These are phyloP conservation scores for Drosophila macrospina DNA, from an alignment of 2,888 invertebrate species.

Conservation along the genomic window DNA sequence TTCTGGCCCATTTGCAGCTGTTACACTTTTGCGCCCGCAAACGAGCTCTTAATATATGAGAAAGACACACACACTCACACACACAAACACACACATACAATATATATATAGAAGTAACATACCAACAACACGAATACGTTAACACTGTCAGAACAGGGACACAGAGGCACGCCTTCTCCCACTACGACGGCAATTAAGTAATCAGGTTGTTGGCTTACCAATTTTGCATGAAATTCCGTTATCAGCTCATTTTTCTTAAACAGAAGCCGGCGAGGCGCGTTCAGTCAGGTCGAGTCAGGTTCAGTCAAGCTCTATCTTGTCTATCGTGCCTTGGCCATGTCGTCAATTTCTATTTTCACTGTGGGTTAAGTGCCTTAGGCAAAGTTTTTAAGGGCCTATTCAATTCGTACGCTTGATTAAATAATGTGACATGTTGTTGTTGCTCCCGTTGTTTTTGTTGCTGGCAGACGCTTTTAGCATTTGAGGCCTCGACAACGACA, in stretches of 20 bases:
- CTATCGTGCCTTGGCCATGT: conserved; percentile 61
- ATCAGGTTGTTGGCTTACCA: conserved; percentile 80
- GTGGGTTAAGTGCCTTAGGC: conserved; percentile 79
- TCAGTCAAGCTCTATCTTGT: conserved; percentile 37
- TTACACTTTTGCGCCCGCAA: conserved; percentile 40
- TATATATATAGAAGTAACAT: not conserved
- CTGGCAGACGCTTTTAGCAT: conserved; percentile 73
- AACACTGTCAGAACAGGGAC: conserved; percentile 11
- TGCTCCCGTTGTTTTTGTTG: conserved; percentile 37
- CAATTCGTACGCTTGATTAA: conserved; percentile 81
- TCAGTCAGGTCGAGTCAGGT: not conserved
- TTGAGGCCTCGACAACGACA: conserved; percentile 54
- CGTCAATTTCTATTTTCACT: conserved; percentile 79
- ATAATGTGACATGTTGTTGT: conserved; percentile 72
- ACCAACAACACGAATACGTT: not conserved
- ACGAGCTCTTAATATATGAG: conserved; percentile 56
- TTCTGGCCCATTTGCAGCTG: conserved; percentile 54
- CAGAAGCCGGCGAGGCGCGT: conserved; percentile 32
- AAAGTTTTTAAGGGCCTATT: conserved; percentile 81
- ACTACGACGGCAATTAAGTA: conserved; percentile 67
- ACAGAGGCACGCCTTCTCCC: conserved; percentile 11
- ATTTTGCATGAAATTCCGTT: conserved; percentile 78
- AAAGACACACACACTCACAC: conserved; percentile 7
- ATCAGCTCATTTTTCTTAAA: conserved; percentile 71
- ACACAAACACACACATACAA: conserved; percentile 1